Evolutionary conservation across 2,113 vertebrate species (phyloP).

Genomic region (Isichthys henryi): DNA sequence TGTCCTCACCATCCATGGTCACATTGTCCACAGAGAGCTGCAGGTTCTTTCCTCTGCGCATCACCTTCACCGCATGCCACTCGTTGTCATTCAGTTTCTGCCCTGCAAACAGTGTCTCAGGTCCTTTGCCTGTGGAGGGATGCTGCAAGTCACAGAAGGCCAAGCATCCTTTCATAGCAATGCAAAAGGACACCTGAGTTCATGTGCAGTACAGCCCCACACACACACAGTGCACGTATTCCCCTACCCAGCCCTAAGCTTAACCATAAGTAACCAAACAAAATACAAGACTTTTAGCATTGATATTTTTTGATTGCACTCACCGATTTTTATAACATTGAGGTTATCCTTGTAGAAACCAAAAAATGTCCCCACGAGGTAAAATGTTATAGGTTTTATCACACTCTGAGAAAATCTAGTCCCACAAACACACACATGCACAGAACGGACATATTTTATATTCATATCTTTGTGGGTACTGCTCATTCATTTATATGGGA

Average conservation of each 20-base stretch:
- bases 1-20: slow-evolving; percentile 74
- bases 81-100: slow-evolving; percentile 91
- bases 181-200: background rate
- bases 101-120: slow-evolving; percentile 80
- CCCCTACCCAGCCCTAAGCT: background rate
- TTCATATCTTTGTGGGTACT: background rate
- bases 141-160: slow-evolving; percentile 12
- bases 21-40: slow-evolving; percentile 89
- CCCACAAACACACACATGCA: background rate
- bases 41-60: slow-evolving; percentile 76
- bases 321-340: background rate
- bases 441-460: background rate
- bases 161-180: background rate
- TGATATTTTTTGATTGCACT: background rate
- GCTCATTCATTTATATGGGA: background rate
- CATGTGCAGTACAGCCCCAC: background rate
- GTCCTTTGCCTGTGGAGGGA: slow-evolving; percentile 76
- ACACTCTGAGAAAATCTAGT: background rate
- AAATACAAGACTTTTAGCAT: background rate
- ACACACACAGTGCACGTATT: background rate
- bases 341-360: background rate
- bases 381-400: background rate
- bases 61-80: slow-evolving; percentile 83
- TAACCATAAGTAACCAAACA: background rate
- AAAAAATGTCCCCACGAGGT: background rate